These are phyloP conservation scores for Notamacropus eugenii DNA, from an alignment of 2,797 vertebrate species.

Conservation along the genomic window DNA sequence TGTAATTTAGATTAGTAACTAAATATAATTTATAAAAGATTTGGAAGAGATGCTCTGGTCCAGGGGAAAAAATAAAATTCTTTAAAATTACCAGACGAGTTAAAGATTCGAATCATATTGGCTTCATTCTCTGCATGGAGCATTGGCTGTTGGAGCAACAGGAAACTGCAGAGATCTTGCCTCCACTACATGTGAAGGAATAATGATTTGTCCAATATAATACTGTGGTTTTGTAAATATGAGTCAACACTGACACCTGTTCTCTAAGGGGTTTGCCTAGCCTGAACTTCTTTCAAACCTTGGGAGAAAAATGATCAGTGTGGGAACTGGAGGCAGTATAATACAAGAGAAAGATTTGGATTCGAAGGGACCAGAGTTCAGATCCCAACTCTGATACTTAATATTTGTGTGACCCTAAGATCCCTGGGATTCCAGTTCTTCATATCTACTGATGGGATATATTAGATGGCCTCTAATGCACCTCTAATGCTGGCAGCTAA, in stretches of 20 bases:
- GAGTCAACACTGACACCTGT: background rate
- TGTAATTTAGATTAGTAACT: conserved; percentile 16
- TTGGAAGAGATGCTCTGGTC: background rate
- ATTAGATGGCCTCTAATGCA: background rate
- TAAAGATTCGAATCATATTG: background rate
- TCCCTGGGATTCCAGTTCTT: background rate
- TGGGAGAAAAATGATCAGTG: background rate
- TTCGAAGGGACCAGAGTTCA: background rate
- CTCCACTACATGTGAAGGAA: background rate
- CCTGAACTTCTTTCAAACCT: background rate
- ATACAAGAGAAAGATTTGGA: background rate
- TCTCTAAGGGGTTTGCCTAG: background rate
- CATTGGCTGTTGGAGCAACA: background rate
- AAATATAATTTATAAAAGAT: background rate
- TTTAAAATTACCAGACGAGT: background rate
- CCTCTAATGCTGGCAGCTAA: background rate
- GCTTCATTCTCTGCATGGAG: background rate
- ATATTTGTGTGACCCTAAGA: background rate
- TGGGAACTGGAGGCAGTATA: background rate
- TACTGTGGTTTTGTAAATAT: background rate
- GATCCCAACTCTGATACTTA: background rate
- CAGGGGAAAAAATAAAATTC: background rate
- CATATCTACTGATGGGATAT: background rate
- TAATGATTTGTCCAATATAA: background rate
- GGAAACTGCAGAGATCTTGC: background rate